phyloP scores from a whole-genome alignment of 2,888 invertebrate genomes.

The Sarcophaga subvicina region DNA sequence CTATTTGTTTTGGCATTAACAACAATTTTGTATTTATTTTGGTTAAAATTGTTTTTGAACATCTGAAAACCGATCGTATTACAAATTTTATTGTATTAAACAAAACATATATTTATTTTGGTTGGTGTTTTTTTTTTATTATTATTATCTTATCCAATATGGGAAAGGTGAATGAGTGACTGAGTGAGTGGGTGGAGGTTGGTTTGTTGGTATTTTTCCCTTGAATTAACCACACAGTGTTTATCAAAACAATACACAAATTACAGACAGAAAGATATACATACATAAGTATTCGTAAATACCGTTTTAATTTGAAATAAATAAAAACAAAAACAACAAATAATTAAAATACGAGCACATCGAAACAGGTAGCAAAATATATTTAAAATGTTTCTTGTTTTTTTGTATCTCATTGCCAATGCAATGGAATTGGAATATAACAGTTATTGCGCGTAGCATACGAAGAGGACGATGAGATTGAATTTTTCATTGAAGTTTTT shows the following conservation, averaged over 20 bases:
- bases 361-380: not conserved
- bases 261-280: not conserved
- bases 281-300: no score
- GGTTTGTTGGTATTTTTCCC: not conserved
- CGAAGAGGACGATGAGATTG: no score
- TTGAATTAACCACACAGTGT: not conserved
- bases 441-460: no score
- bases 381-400: not conserved
- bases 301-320: not conserved
- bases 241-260: not conserved
- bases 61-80: slow-evolving; percentile 31
- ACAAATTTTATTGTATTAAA: slow-evolving; percentile 39
- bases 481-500: no score
- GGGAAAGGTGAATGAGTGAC: not conserved
- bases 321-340: not conserved
- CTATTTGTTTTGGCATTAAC: slow-evolving; percentile 38
- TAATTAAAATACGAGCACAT: not conserved
- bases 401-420: not conserved
- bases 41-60: slow-evolving; percentile 22
- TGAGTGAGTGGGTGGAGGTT: slow-evolving; percentile 15
- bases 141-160: slow-evolving; percentile 33
- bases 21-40: slow-evolving; percentile 20
- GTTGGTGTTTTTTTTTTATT: not conserved
- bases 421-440: no score
- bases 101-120: slow-evolving; percentile 13